phyloP scores from a whole-genome alignment of 2,113 vertebrate genomes.

The Tichodroma muraria region DNA sequence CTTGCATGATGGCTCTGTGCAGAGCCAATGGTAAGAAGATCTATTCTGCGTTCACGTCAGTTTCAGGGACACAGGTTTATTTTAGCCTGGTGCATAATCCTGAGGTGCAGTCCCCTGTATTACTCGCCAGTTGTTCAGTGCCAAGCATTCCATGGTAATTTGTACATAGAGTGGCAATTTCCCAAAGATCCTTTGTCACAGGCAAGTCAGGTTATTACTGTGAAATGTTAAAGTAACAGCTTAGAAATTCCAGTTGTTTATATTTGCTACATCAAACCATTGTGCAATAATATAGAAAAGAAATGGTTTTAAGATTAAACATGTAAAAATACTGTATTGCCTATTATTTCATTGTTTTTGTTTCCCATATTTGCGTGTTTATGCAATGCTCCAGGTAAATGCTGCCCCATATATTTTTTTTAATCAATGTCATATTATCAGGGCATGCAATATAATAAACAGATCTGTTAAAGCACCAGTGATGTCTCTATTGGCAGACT shows the following conservation, averaged over 20 bases:
- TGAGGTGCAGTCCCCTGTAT: not conserved
- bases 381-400: not conserved
- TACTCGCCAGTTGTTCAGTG: not conserved
- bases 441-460: constrained; percentile 42
- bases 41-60: not conserved
- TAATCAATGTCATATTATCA: not conserved
- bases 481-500: constrained; percentile 62
- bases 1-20: not conserved
- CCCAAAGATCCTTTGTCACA: not conserved
- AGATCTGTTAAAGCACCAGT: constrained; percentile 35
- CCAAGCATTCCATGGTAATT: not conserved
- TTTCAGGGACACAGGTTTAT: not conserved
- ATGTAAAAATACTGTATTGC: not conserved
- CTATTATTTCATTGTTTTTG: not conserved
- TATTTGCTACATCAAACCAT: not conserved
- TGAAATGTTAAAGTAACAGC: not conserved
- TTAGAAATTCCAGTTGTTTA: not conserved
- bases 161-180: not conserved
- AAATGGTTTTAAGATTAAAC: not conserved
- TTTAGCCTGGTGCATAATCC: not conserved
- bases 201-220: not conserved
- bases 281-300: not conserved
- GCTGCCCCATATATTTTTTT: not conserved
- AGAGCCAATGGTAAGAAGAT: not conserved
- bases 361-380: not conserved